These are phyloP conservation scores for Apus apus DNA, from an alignment of 2,113 vertebrate species.

Conservation along the genomic window DNA sequence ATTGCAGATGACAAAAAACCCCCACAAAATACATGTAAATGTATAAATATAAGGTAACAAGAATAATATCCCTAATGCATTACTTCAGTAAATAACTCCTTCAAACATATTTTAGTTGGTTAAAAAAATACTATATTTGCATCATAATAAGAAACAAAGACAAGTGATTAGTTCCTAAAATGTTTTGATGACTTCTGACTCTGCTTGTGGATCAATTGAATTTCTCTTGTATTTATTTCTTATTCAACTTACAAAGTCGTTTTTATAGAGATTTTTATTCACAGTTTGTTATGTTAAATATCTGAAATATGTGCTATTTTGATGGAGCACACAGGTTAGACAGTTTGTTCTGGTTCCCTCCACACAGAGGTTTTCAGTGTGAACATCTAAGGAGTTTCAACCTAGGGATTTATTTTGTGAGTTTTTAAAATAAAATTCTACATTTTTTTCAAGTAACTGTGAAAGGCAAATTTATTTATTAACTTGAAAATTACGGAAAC, in stretches of 20 bases:
- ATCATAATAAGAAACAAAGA: not conserved
- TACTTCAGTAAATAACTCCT: not conserved
- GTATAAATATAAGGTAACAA: not conserved
- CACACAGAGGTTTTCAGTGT: not conserved
- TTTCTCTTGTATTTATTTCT: not conserved
- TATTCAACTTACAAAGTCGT: not conserved
- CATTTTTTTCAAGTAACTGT: not conserved
- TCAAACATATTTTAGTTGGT: not conserved
- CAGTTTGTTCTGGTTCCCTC: not conserved
- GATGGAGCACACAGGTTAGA: not conserved
- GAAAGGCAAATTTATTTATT: not conserved
- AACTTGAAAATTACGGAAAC: not conserved
- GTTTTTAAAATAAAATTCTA: not conserved
- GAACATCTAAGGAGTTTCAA: not conserved
- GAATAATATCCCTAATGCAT: not conserved
- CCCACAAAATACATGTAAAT: not conserved
- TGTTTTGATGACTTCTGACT: slow-evolving; percentile 3
- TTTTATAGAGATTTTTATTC: not conserved
- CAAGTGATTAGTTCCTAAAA: not conserved
- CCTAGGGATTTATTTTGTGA: not conserved
- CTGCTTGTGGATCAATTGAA: not conserved
- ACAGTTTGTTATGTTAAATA: not conserved
- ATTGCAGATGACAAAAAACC: not conserved
- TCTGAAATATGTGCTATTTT: not conserved
- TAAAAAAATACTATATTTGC: not conserved